Evolutionary conservation across 2,888 invertebrate genomes (phyloP).

Genomic region (Stenichneumon culpator): DNA sequence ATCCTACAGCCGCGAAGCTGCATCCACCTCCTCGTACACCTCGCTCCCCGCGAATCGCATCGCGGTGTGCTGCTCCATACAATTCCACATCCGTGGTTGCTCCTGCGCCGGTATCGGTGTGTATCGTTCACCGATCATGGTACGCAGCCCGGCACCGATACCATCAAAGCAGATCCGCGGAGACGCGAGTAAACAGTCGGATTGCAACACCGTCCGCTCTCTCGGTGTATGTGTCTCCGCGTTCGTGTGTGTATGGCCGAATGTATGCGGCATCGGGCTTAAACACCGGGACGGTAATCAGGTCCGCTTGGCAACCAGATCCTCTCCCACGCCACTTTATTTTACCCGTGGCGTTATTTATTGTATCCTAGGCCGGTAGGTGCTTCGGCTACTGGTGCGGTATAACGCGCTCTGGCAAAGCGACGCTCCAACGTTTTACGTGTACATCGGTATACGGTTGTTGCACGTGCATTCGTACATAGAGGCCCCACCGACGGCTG

Average conservation of each 20-base stretch:
- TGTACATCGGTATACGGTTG: not conserved
- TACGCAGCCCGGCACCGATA: constrained; percentile 35
- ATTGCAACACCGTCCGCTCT: constrained; percentile 9
- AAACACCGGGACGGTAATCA: constrained; percentile 70
- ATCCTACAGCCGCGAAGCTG: constrained; percentile 42
- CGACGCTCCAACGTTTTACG: constrained; percentile 52
- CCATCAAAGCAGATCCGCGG: constrained; percentile 42
- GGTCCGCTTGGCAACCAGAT: constrained; percentile 72
- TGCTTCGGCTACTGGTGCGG: constrained; percentile 30
- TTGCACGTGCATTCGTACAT: constrained; percentile 20
- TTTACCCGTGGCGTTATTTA: constrained; percentile 70
- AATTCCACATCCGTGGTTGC: constrained; percentile 15
- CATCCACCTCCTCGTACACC: constrained; percentile 24
- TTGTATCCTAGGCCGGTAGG: constrained; percentile 63
- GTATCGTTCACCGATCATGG: constrained; percentile 43
- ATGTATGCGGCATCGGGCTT: constrained; percentile 57
- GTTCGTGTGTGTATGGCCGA: not conserved
- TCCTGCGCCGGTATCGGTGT: constrained; percentile 17
- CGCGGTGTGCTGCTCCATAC: constrained; percentile 27
- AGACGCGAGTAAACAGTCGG: constrained; percentile 48
- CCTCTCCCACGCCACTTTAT: constrained; percentile 73
- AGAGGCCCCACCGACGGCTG: constrained; percentile 15
- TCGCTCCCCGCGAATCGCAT: constrained; percentile 53
- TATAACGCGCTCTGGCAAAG: constrained; percentile 26
- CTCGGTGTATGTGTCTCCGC: no score